A percentile compares a stretch with the other conserved stretches of the same genome.
Conservation (phyloP, 2,113 vertebrate genomes). For the Hoplias malabaricus region DNA sequence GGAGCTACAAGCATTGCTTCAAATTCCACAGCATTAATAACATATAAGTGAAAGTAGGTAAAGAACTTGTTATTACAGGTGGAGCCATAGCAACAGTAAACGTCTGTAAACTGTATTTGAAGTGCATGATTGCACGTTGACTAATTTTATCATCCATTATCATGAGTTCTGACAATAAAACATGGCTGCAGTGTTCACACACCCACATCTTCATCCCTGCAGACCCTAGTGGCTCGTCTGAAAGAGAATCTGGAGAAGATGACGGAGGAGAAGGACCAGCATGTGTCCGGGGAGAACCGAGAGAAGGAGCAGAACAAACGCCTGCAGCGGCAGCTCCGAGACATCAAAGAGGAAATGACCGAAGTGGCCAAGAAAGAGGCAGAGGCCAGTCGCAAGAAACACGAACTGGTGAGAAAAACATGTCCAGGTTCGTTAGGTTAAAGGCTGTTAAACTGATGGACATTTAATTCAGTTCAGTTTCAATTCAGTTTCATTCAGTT, state of each 20-base stretch:
- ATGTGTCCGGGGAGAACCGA: slow-evolving; percentile 79
- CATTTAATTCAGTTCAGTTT: no score
- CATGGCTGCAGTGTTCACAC: no score
- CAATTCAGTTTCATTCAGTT: background rate
- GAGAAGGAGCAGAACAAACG: slow-evolving; percentile 98
- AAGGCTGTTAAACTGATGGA: background rate
- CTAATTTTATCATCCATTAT: background rate
- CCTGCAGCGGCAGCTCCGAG: slow-evolving; percentile 88
- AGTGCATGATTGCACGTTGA: no score
- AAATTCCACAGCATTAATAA: no score
- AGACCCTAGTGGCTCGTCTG: slow-evolving; percentile 87
- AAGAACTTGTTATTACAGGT: no score
- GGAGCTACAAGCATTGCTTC: no score
- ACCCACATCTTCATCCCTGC: background rate
- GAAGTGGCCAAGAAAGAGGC: slow-evolving; percentile 93
- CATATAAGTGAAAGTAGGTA: no score
- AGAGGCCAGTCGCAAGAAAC: slow-evolving; percentile 95
- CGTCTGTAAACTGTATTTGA: no score
- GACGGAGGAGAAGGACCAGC: slow-evolving; percentile 90
- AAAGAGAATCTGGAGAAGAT: slow-evolving; percentile 97
- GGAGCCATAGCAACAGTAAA: no score
- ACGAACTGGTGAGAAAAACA: slow-evolving; percentile 90
- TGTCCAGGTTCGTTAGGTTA: background rate
- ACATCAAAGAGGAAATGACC: slow-evolving; percentile 92
- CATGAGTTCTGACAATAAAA: no score